Conservation (phyloP, 1,140 invertebrate genomes). For the Laupala kohalensis region DNA sequence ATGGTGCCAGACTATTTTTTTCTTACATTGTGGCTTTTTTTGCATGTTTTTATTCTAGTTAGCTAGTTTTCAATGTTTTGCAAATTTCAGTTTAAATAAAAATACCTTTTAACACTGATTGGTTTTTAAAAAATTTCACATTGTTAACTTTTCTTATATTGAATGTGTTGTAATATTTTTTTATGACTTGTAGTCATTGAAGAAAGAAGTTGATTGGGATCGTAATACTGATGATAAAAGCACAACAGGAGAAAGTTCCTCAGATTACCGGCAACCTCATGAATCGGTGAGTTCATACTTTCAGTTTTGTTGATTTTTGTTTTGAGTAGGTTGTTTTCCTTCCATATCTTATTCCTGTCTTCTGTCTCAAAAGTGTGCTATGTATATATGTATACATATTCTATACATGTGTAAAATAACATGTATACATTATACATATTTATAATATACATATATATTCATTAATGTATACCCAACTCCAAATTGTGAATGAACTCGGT, state of each 20-base stretch:
- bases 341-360: not conserved
- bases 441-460: too few relatives aligned
- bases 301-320: not conserved
- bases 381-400: too few relatives aligned
- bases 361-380: too few relatives aligned
- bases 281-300: slow-evolving; percentile 55
- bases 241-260: slow-evolving; percentile 50
- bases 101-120: not conserved
- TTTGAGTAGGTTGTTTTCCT: not conserved
- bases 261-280: slow-evolving; percentile 60
- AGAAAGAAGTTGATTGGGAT: slow-evolving; percentile 78
- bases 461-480: not conserved
- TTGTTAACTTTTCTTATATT: not conserved
- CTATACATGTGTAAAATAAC: too few relatives aligned
- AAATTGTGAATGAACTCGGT: not conserved
- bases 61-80: not conserved
- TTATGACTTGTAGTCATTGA: slow-evolving; percentile 51
- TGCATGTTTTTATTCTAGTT: not conserved
- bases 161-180: not conserved
- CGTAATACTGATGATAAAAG: slow-evolving; percentile 48
- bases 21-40: not conserved
- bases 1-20: too few relatives aligned
- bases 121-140: not conserved
- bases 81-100: not conserved
- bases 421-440: too few relatives aligned